phyloP scores from a whole-genome alignment of 2,113 vertebrate species.

The Catharus minimus region DNA sequence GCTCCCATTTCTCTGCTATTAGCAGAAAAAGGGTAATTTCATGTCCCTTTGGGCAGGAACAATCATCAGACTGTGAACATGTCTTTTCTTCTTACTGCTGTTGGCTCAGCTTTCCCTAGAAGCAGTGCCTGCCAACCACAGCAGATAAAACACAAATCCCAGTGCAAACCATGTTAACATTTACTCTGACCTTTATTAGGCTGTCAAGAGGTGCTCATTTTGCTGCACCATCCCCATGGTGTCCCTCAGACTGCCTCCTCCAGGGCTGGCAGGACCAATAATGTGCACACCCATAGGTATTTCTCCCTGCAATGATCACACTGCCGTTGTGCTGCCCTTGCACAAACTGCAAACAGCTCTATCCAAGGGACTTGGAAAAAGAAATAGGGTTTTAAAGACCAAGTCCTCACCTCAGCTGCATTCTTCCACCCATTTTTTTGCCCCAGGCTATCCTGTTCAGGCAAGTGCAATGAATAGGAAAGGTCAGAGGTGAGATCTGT shows the following conservation, averaged over 20 bases:
- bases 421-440: not conserved
- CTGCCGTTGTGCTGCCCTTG: not conserved
- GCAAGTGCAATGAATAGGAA: not conserved
- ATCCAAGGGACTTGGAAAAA: not conserved
- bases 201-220: not conserved
- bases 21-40: not conserved
- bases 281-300: rapidly evolving
- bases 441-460: not conserved
- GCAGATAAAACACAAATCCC: not conserved
- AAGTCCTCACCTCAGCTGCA: not conserved
- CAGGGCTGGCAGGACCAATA: not conserved
- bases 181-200: not conserved
- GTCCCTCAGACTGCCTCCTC: not conserved
- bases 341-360: not conserved
- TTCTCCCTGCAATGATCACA: rapidly evolving
- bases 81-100: not conserved
- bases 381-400: not conserved
- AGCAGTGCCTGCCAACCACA: rapidly evolving
- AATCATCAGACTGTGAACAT: not conserved
- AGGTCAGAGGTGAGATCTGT: not conserved
- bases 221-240: not conserved
- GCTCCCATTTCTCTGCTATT: not conserved
- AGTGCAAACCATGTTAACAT: not conserved
- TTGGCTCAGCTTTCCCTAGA: not conserved
- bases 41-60: not conserved